Evolutionary conservation across 92 coral and sea anemone genomes (phyloP).

Genomic region (Zoanthus sociatus): DNA sequence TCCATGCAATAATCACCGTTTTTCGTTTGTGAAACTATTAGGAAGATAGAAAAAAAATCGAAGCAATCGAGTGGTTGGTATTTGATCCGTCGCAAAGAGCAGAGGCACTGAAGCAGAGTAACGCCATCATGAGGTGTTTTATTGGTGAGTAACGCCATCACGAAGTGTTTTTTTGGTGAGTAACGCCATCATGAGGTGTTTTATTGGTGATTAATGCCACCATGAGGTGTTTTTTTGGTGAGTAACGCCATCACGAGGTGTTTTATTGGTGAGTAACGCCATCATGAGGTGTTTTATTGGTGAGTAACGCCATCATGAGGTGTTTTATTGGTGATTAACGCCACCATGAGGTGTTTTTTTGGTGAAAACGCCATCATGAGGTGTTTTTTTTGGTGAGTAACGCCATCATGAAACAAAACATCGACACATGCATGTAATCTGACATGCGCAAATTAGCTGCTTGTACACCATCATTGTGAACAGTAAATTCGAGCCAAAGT

Average conservation of each 20-base stretch:
- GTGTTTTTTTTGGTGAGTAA: conserved; percentile 60
- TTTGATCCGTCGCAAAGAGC: conserved; percentile 98
- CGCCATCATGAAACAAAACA: conserved; percentile 43
- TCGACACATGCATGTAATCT: too few species aligned
- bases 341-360: conserved; percentile 94
- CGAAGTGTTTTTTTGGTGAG: conserved; percentile 22
- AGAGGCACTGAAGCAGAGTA: conserved; percentile 97
- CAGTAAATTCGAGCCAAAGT: too few species aligned
- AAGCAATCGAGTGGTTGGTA: conserved; percentile 98
- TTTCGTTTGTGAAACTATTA: conserved; percentile 1
- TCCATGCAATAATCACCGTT: too few species aligned
- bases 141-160: conserved; percentile 69
- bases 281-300: conserved; percentile 97
- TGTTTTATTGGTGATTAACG: conserved; percentile 64
- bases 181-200: conserved; percentile 96
- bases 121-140: conserved; percentile 96
- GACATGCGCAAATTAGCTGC: too few species aligned
- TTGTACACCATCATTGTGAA: too few species aligned
- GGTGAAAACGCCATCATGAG: conserved; percentile 47
- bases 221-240: neutral
- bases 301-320: conserved; percentile 35
- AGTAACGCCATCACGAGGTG: conserved; percentile 97
- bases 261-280: conserved; percentile 96
- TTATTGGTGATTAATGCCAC: conserved; percentile 67
- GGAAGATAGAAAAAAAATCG: conserved; percentile 96